Base-by-base conservation (phyloP, 2,797 vertebrate species). In the Muscicapa striata region DNA sequence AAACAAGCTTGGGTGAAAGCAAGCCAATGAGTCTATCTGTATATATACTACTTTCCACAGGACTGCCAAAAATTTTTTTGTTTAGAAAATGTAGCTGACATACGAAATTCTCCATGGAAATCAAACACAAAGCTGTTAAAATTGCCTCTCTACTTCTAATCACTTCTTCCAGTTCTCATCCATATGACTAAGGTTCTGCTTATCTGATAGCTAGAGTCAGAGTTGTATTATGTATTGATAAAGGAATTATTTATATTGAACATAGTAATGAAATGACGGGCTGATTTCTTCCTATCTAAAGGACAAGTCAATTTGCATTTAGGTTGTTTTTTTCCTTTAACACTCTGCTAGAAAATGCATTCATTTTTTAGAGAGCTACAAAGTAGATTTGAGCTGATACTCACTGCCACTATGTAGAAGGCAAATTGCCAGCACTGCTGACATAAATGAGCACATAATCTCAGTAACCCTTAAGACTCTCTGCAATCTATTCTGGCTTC, bases 241-340 rank as follows among this genome's bases (percentile, higher is more conserved):
- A 95, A 63, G n/a, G 10, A 87, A 92, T 81, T 79, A 77, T 67
- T 93, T 94, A 51, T 84, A 87, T 81, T 84, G 48, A 92, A 88
- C 21, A 83, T 41, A 68, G 55, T 74, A 75, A 74, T 46, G 72
- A 89, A 86, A 83, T 43, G 92, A 79, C 4, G 7, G 17, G 21
- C 34, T 70, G 46, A 6, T 87, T 93, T 95, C 43, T 87, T 91
- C 22, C 61, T 67, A 17, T 78, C 49, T 79, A 90, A 90, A 87
- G 11, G 51, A 68, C 41, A 55, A 55, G 22, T 64, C 59, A 70
- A 77, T 94, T 84, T 76, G 12, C 82, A 85, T 57, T 51, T n/a
- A 70, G 55, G 52, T 62, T 61, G 26, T 2, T 1, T 45, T 81
- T 20, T 85, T 68, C 15, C 64, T 81, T 91, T 68, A 24, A 36